Evolutionary conservation across 2,113 vertebrate species (phyloP).

Genomic region (Casuarius casuarius): DNA sequence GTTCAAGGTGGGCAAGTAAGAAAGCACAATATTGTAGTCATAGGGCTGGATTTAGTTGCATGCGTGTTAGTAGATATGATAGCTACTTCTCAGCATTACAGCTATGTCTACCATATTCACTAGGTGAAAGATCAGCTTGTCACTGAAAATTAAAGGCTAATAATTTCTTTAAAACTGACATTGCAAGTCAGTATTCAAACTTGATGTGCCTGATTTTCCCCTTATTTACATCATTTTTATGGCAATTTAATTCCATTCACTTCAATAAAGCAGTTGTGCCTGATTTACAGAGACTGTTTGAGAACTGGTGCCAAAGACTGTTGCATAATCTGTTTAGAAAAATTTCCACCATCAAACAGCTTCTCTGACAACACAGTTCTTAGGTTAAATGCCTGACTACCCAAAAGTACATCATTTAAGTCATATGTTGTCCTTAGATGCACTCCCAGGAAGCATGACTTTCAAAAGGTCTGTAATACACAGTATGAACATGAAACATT

Average conservation of each 20-base stretch:
- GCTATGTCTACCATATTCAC: not conserved
- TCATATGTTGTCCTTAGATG: not conserved
- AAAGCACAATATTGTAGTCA: not conserved
- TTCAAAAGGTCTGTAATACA: not conserved
- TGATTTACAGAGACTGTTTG: not conserved
- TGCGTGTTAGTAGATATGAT: rapidly evolving
- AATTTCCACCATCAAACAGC: not conserved
- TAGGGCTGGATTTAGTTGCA: not conserved
- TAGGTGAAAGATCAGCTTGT: not conserved
- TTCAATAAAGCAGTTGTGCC: slow-evolving; percentile 1
- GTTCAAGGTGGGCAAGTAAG: not conserved
- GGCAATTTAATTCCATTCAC: not conserved
- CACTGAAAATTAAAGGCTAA: not conserved
- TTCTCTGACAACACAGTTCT: not conserved
- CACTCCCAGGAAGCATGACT: not conserved
- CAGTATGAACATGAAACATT: not conserved
- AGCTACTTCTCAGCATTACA: not conserved
- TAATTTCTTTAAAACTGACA: not conserved
- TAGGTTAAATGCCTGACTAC: slow-evolving; percentile 15
- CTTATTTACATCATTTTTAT: slow-evolving; percentile 35
- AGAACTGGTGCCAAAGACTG: not conserved
- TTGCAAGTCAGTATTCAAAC: not conserved
- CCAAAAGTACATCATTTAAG: not conserved
- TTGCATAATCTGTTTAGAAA: slow-evolving; percentile 29
- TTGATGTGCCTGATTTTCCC: not conserved